Base-by-base conservation (phyloP, 2,888 invertebrate genomes). In the Hermodice carunculata region DNA sequence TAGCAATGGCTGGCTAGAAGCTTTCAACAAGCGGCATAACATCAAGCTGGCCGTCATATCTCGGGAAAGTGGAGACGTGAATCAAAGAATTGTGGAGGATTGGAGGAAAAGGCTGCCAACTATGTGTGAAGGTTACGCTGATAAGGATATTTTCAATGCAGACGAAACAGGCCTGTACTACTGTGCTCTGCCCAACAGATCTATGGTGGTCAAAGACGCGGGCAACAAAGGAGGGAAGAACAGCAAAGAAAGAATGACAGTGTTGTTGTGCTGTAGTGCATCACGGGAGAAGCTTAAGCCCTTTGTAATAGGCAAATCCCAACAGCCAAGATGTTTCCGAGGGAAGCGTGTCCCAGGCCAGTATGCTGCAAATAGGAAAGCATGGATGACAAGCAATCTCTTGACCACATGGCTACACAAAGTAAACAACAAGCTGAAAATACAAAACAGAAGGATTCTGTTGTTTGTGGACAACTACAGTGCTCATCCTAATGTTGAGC, bases 1-100 rank as follows among this genome's bases (percentile, higher is more conserved):
- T 5, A 44, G 44, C 19, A n/a, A 44, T 19, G 44, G 44, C n/a
- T 44, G 44, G 44, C 19, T 44, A 24, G 22, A 8, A 5, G n/a
- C 44, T 11, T 44, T n/a, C 19, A 44, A 44, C 19, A 44, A 44
- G 44, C 5, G 19, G 5, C 44, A 44, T n/a, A 44, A 44, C n/a
- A 44, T 44, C n/a, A 24, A 24, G 5, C 11, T 19, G 44, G 22
- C n/a, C 19, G n/a, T 24, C 6, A 24, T 44, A 5, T 11, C 19
- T 44, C 19, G 44, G 44, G 44, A 44, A 24, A 44, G 44, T n/a
- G 44, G 44, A 19, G 44, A n/a, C 22, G 44, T 44, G 19, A 44
- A 44, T n/a, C 5, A 8, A 44, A 5, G 6, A 44, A 24, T 24
- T 11, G 44, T n/a, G 8, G 11, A 44, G 22, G 44, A 44, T 24